These are phyloP conservation scores for Tenthredo notha DNA, from an alignment of 2,888 invertebrate genomes.

Conservation along the genomic window DNA sequence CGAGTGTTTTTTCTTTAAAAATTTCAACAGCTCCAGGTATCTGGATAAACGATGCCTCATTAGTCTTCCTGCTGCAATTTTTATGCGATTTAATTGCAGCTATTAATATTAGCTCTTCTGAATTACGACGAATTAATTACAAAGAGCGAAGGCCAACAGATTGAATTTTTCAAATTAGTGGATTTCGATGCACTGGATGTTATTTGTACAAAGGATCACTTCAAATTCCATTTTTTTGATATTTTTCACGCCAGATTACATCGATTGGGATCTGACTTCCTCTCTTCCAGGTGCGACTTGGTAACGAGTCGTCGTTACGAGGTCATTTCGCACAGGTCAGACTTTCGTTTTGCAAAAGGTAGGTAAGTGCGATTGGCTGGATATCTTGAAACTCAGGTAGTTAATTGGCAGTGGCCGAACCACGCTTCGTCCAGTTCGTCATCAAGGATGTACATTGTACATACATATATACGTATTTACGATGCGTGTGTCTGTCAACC, in stretches of 20 bases:
- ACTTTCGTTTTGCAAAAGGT: conserved; percentile 15
- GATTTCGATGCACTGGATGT: neutral
- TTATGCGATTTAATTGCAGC: neutral
- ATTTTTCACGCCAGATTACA: neutral
- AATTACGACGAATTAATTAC: neutral
- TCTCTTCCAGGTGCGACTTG: neutral
- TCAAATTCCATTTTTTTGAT: neutral
- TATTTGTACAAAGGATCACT: neutral
- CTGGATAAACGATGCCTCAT: neutral
- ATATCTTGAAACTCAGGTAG: conserved; percentile 7
- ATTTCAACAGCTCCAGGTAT: neutral
- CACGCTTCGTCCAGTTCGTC: neutral
- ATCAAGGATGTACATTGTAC: neutral
- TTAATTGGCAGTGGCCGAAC: neutral
- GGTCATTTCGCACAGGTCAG: conserved; percentile 7
- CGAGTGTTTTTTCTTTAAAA: neutral
- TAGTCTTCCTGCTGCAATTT: neutral
- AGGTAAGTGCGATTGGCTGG: neutral
- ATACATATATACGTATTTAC: neutral
- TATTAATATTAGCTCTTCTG: neutral
- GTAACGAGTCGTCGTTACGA: neutral
- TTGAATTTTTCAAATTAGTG: neutral
- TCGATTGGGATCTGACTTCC: neutral
- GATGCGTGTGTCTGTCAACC: neutral
- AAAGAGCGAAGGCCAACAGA: no score